A percentile compares a stretch with the other conserved stretches of the same genome.
Conservation (phyloP, 2,888 invertebrate species). For the Chalcis sispes region DNA sequence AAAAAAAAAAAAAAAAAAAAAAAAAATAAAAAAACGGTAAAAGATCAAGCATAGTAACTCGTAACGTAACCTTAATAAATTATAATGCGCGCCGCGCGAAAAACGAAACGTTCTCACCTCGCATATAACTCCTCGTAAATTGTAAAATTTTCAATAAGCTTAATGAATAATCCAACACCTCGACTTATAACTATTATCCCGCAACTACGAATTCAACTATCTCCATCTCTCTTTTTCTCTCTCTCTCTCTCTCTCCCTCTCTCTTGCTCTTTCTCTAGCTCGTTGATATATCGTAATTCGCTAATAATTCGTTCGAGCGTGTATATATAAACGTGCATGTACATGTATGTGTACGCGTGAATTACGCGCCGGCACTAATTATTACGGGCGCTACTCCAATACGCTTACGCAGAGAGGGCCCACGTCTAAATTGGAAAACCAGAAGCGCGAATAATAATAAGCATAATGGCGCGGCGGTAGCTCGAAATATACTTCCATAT, state of each 20-base stretch:
- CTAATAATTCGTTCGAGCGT: slow-evolving; percentile 37
- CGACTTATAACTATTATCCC: too few relatives aligned
- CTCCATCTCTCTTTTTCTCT: neutral
- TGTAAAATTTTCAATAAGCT: neutral
- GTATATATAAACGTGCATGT: too few relatives aligned
- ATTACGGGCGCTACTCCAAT: neutral
- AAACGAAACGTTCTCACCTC: too few relatives aligned
- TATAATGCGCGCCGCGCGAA: too few relatives aligned
- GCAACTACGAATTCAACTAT: too few relatives aligned
- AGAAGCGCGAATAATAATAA: slow-evolving; percentile 31
- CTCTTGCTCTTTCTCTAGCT: neutral
- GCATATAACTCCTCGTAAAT: too few relatives aligned
- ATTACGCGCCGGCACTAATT: slow-evolving; percentile 29
- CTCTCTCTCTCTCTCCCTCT: neutral
- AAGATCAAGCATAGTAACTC: too few relatives aligned
- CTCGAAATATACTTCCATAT: slow-evolving; percentile 65
- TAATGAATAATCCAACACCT: neutral
- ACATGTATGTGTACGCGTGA: too few relatives aligned
- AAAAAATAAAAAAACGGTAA: too few relatives aligned
- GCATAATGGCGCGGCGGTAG: slow-evolving; percentile 58
- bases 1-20: too few relatives aligned
- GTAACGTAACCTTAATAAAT: too few relatives aligned
- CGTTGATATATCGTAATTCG: slow-evolving; percentile 36
- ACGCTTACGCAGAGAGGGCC: neutral
- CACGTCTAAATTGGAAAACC: slow-evolving; percentile 39